These are phyloP conservation scores for Antitype chi DNA, from an alignment of 2,888 invertebrate genomes.

Conservation along the genomic window DNA sequence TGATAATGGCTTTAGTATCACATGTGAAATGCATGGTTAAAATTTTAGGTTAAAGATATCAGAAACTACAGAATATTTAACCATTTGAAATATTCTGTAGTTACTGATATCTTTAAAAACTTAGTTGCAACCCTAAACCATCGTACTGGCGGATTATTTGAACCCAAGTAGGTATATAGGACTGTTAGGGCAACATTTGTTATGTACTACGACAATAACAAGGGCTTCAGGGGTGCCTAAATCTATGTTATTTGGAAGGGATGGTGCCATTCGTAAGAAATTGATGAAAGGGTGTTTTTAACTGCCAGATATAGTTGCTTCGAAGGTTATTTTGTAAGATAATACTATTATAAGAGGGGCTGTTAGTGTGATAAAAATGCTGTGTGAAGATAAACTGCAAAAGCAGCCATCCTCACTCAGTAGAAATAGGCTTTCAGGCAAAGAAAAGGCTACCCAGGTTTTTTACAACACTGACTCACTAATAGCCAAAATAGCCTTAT, in stretches of 20 bases:
- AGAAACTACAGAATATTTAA: too few relatives aligned
- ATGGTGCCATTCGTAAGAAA: conserved; percentile 13
- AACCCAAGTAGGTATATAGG: conserved; percentile 13
- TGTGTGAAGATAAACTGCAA: neutral
- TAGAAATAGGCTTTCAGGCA: neutral
- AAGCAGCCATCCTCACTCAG: neutral
- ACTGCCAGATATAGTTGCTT: conserved; percentile 6
- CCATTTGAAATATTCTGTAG: too few relatives aligned
- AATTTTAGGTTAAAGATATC: too few relatives aligned
- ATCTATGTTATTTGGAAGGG: conserved; percentile 38
- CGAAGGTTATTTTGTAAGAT: neutral
- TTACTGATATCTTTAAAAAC: neutral
- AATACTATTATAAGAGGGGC: neutral
- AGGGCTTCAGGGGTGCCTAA: conserved; percentile 33
- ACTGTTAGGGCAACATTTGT: conserved; percentile 38
- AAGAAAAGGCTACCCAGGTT: neutral
- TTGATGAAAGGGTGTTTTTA: conserved; percentile 26
- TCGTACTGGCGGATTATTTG: conserved; percentile 10
- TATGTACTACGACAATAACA: conserved; percentile 32
- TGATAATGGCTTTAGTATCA: too few relatives aligned
- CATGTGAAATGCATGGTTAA: too few relatives aligned
- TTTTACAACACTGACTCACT: neutral
- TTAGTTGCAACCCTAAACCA: conserved; percentile 14
- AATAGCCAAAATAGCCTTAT: too few relatives aligned
- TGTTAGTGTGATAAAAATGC: neutral